phyloP scores from a whole-genome alignment of 2,888 invertebrate genomes.

The Theretra japonica region DNA sequence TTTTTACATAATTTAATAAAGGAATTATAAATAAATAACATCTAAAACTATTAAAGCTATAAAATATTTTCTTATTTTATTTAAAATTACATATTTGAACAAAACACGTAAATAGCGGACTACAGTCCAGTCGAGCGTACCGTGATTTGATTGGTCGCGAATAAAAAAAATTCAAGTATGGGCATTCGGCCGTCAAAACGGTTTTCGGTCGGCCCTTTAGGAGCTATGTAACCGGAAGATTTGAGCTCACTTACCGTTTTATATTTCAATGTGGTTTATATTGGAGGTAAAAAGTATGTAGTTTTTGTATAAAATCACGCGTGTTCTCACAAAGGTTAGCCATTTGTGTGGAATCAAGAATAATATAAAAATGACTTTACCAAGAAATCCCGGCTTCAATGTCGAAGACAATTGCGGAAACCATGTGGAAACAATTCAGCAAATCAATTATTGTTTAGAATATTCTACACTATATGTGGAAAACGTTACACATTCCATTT shows the following conservation, averaged over 20 bases:
- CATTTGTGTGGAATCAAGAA: neutral
- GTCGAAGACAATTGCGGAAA: too few species aligned
- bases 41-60: neutral
- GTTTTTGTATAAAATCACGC: neutral
- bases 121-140: neutral
- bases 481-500: too few species aligned
- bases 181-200: slow-evolving; percentile 24
- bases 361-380: too few species aligned
- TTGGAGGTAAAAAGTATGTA: neutral
- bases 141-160: slow-evolving; percentile 14
- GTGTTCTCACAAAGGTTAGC: neutral
- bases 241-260: slow-evolving; percentile 11
- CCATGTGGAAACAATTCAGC: too few species aligned
- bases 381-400: too few species aligned
- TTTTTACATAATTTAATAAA: too few species aligned
- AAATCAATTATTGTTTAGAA: too few species aligned
- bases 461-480: too few species aligned
- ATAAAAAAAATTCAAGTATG: slow-evolving; percentile 9
- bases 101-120: neutral
- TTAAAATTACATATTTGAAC: neutral
- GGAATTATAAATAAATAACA: neutral
- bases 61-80: neutral
- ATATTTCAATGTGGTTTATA: slow-evolving; percentile 5
- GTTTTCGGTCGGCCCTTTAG: slow-evolving; percentile 16
- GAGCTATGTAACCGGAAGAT: slow-evolving; percentile 16